Base-by-base conservation (phyloP, 2,888 invertebrate species). In the Abscondita cerata region DNA sequence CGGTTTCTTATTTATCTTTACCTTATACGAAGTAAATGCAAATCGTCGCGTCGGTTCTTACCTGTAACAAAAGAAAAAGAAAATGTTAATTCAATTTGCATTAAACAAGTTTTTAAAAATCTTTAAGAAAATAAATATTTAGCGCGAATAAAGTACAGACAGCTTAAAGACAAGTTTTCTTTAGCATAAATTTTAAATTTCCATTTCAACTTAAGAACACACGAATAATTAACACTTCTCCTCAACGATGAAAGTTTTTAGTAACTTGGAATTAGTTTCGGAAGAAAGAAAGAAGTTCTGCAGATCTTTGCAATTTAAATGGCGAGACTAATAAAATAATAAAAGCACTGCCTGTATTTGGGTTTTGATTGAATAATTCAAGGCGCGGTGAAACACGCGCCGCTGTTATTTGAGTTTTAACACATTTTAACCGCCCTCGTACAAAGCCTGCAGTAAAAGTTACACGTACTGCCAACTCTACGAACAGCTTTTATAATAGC, bases 311-410 rank as follows among this genome's bases (percentile, higher is more conserved):
- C 70, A 70, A 70, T 71, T 71, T 70, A 65, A 73, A 73, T 69
- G 70, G 69, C 71, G 72, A 70, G 72, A 73, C 72, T 72, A 73
- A 73, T 73, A 73, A 73, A 74, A 74, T 74, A 74, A 74, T 74
- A 74, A 73, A 72, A 72, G 69, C 70, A 65, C 62, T 60, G 69
- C 69, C 70, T 68, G 70, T 68, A 68, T 70, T 71, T 70, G 66
- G 69, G 67, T 62, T 62, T 59, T 70, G 73, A 73, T 74, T 74
- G 73, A 74, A 74, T 74, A 74, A 73, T 74, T 73, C 72, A 74
- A 58, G 52, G 64, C 66, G 71, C 67, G 70, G 70, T 66, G 70
- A 64, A 68, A 68, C 69, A 70, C 68, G 71, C 70, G 69, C 67
- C 72, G 60, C 67, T 57, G 64, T 71, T 71, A 70, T 72, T 73